These are phyloP conservation scores for Tachycineta bicolor DNA, from an alignment of 2,113 vertebrate species.

Conservation along the genomic window DNA sequence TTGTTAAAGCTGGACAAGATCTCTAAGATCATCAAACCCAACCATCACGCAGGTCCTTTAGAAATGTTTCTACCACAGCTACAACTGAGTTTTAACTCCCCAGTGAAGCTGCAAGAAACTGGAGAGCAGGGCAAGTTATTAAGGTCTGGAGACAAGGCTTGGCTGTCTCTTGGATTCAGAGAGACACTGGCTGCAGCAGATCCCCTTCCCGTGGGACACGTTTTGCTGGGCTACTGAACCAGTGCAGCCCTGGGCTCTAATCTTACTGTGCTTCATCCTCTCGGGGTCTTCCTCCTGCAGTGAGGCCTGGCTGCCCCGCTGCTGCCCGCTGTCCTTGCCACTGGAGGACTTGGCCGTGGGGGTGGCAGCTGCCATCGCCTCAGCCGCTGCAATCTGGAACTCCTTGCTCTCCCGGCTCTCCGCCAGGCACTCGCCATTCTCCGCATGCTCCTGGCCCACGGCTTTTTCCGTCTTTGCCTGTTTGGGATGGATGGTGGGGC, in stretches of 20 bases:
- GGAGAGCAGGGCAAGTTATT: neutral
- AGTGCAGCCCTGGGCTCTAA: neutral
- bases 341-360: conserved; percentile 51
- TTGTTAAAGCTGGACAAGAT: neutral
- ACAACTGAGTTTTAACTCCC: neutral
- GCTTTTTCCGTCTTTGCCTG: conserved; percentile 85
- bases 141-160: neutral
- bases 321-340: conserved; percentile 74
- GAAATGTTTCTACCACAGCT: neutral
- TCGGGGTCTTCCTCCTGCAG: conserved; percentile 89
- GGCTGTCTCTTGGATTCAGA: neutral
- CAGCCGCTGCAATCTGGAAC: conserved; percentile 74
- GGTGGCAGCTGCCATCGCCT: conserved; percentile 31
- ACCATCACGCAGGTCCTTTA: neutral
- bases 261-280: conserved; percentile 96
- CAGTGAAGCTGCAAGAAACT: neutral
- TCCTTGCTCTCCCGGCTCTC: conserved; percentile 76
- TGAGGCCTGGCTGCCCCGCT: conserved; percentile 65
- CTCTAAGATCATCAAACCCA: neutral
- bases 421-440: conserved; percentile 83
- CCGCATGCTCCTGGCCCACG: conserved; percentile 72
- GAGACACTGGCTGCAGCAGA: neutral
- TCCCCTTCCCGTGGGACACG: rapidly evolving
- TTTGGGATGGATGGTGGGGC: conserved; percentile 87
- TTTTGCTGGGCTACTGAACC: neutral